Percentiles rank a stretch among this genome's conserved stretches.
Evolutionary conservation across 2,797 vertebrate genomes (phyloP).

Genomic region (Cephalopachus bancanus): DNA sequence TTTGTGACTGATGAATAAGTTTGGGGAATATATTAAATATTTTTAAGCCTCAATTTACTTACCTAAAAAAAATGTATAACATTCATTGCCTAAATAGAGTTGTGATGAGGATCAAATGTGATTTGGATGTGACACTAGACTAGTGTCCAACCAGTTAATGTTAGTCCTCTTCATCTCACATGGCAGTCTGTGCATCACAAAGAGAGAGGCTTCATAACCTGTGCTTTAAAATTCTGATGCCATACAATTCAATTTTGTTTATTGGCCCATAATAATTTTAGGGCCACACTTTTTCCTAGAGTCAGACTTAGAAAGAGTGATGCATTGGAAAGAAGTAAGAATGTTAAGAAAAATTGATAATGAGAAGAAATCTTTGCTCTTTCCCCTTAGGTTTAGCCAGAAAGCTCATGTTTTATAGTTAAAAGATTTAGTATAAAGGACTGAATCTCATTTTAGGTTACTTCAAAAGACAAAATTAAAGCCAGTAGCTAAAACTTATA

Average conservation of each 20-base stretch:
- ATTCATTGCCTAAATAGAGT: background rate
- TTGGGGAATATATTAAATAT: background rate
- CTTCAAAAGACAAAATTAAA: background rate
- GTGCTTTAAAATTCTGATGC: background rate
- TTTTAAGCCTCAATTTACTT: background rate
- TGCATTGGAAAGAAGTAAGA: background rate
- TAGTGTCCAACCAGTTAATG: fast-evolving
- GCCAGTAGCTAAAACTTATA: background rate
- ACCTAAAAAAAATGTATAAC: background rate
- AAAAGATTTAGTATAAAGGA: background rate
- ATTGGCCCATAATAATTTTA: background rate
- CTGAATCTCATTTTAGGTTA: background rate
- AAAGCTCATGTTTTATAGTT: background rate
- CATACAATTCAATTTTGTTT: background rate
- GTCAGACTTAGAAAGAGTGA: background rate
- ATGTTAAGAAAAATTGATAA: background rate
- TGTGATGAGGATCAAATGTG: background rate
- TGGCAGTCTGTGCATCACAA: background rate
- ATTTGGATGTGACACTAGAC: background rate
- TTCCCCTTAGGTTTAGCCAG: background rate
- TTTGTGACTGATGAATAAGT: background rate
- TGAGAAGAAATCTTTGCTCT: background rate
- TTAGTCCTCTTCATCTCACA: background rate
- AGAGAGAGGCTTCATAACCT: background rate
- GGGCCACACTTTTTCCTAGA: background rate